These are phyloP conservation scores for Ramphastos sulfuratus DNA, from an alignment of 2,113 vertebrate species.

Conservation along the genomic window DNA sequence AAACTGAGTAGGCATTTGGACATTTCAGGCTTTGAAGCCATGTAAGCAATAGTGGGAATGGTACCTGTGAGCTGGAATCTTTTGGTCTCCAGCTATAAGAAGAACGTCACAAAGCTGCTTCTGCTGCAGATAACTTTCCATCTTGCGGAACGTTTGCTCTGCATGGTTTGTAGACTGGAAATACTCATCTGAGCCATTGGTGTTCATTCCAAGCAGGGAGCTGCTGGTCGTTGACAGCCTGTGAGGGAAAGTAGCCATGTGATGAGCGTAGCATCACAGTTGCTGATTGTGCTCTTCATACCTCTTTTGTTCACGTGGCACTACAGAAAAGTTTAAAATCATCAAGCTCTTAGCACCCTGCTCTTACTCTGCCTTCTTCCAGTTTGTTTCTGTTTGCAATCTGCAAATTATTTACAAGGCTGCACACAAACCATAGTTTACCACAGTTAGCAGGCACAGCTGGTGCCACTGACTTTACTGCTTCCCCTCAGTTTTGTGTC, in stretches of 20 bases:
- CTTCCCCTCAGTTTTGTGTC: background rate
- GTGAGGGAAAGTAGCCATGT: background rate
- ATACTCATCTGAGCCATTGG: slow-evolving; percentile 84
- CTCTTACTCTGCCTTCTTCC: background rate
- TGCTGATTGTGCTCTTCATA: accelerated
- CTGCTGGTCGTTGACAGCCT: slow-evolving; percentile 81
- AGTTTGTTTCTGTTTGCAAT: background rate
- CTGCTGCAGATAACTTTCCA: slow-evolving; percentile 95
- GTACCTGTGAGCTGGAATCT: slow-evolving; percentile 95
- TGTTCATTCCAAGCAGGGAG: slow-evolving; percentile 79
- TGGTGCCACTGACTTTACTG: background rate
- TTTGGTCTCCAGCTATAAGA: slow-evolving; percentile 90
- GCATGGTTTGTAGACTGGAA: slow-evolving; percentile 91
- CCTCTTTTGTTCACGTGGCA: background rate
- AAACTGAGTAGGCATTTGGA: background rate
- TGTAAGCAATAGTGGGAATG: background rate
- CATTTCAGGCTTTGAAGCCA: background rate
- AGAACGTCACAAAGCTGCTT: slow-evolving; percentile 96
- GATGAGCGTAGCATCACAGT: background rate
- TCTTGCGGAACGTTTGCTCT: slow-evolving; percentile 92
- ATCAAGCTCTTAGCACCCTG: background rate
- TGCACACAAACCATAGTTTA: accelerated
- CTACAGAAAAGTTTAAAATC: background rate
- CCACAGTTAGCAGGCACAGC: too few relatives aligned
- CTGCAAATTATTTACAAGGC: background rate